Percentiles rank a stretch among this genome's conserved stretches.
Conservation (phyloP, 2,797 vertebrate species). For the Stomatorhinus walkeri region DNA sequence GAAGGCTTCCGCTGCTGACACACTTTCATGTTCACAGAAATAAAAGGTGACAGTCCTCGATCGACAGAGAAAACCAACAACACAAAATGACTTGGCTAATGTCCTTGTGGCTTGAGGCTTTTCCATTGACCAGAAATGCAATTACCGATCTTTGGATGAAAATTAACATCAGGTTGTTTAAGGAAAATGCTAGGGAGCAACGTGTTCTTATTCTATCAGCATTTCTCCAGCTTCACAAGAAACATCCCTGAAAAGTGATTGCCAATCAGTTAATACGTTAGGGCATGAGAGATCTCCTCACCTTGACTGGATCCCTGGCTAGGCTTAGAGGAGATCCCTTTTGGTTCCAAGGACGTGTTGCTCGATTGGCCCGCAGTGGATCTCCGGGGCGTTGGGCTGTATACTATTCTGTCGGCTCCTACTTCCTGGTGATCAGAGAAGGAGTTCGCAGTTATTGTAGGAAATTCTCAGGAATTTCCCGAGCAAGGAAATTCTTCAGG, state of each 20-base stretch:
- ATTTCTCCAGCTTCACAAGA: not conserved
- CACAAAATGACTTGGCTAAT: constrained; percentile 15
- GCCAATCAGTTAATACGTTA: not conserved
- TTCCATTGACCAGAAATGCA: not conserved
- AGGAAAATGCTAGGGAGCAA: not conserved
- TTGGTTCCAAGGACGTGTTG: not conserved
- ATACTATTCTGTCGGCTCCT: constrained; percentile 6
- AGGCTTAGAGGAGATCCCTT: not conserved
- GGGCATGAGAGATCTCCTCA: not conserved
- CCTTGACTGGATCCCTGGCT: constrained; percentile 13
- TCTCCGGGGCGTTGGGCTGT: constrained; percentile 3
- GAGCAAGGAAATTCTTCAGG: not conserved
- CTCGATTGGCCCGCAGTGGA: not conserved
- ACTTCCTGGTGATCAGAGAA: constrained; percentile 19
- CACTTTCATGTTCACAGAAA: constrained; percentile 23
- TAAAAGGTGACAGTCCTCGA: constrained; percentile 24
- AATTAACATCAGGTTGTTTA: not conserved
- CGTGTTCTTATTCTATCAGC: not conserved
- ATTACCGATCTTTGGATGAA: not conserved
- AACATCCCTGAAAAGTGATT: not conserved
- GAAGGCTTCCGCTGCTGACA: constrained; percentile 32
- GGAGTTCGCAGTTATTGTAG: not conserved
- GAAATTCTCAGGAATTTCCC: not conserved
- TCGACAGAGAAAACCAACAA: constrained; percentile 24
- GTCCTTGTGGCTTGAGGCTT: not conserved